Evolutionary conservation across 1,140 invertebrate species (phyloP).

Genomic region (Chrysoperla carnea): DNA sequence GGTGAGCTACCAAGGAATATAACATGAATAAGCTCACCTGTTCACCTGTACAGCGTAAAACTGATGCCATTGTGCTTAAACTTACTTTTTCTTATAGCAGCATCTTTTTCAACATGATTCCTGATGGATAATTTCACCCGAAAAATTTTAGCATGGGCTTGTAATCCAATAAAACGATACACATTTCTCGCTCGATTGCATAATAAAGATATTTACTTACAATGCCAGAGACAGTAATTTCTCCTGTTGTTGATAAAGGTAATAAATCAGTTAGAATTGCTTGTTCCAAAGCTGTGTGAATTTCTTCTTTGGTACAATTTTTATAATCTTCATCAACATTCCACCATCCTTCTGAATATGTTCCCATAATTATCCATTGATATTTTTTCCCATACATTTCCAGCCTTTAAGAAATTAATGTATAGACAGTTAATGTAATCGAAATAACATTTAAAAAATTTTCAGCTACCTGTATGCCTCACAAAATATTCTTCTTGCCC

Average conservation of each 20-base stretch:
- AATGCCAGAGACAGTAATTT: slow-evolving; percentile 76
- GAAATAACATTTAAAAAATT: not conserved
- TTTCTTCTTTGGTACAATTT: slow-evolving; percentile 54
- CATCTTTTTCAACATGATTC: too few relatives aligned
- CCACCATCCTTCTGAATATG: slow-evolving; percentile 69
- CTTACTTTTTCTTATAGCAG: too few relatives aligned
- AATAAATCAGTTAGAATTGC: slow-evolving; percentile 77
- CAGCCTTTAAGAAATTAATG: slow-evolving; percentile 25
- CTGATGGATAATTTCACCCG: too few relatives aligned
- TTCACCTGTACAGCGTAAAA: too few relatives aligned
- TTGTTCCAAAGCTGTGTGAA: slow-evolving; percentile 71
- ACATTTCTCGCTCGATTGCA: too few relatives aligned
- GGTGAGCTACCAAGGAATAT: too few relatives aligned
- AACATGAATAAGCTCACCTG: too few relatives aligned
- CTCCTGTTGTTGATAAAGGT: slow-evolving; percentile 48
- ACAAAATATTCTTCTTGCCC: slow-evolving; percentile 88
- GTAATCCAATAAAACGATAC: too few relatives aligned
- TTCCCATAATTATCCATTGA: slow-evolving; percentile 93
- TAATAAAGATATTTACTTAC: slow-evolving; percentile 38
- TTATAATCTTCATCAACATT: slow-evolving; percentile 27
- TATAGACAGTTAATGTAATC: not conserved
- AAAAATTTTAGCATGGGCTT: too few relatives aligned
- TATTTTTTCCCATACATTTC: slow-evolving; percentile 84
- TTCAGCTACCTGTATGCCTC: slow-evolving; percentile 46
- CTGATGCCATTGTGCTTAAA: too few relatives aligned